Evolutionary conservation across 1,140 invertebrate species (phyloP).

Genomic region (Brachionus manjavacas): DNA sequence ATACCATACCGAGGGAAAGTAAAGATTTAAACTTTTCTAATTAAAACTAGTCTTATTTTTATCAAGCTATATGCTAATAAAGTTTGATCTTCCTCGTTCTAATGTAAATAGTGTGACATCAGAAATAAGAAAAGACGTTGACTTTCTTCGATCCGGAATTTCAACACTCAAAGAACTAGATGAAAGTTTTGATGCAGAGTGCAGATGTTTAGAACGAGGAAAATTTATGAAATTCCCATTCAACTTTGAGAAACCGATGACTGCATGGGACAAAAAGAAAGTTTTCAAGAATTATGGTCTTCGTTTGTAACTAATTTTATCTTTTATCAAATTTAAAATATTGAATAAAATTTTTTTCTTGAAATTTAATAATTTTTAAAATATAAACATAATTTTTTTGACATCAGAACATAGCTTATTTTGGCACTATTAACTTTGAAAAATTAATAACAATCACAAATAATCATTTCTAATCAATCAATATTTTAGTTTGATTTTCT

Average conservation of each 20-base stretch:
- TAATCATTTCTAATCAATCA: no score
- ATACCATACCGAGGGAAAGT: conserved; percentile 30
- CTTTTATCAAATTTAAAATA: no score
- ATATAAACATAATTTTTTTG: no score
- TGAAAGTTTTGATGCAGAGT: conserved; percentile 3
- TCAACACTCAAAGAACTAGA: background rate
- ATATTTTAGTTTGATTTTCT: no score
- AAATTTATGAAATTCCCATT: conserved; percentile 37
- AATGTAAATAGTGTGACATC: background rate
- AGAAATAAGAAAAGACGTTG: conserved; percentile 35
- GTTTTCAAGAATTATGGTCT: conserved; percentile 41
- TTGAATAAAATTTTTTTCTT: no score
- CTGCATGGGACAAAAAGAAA: conserved; percentile 31
- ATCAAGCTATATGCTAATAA: conserved; percentile 24
- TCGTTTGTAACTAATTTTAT: background rate
- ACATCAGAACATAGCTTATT: no score
- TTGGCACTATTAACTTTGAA: no score
- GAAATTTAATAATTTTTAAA: no score
- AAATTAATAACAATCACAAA: no score
- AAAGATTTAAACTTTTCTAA: conserved; percentile 51
- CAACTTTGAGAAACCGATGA: conserved; percentile 41
- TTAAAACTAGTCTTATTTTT: background rate
- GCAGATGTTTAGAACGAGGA: background rate
- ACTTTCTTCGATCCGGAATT: conserved; percentile 13
- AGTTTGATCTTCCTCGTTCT: conserved; percentile 11